phyloP scores from a whole-genome alignment of 1,140 invertebrate species.

The Drosophila equinoxialis region DNA sequence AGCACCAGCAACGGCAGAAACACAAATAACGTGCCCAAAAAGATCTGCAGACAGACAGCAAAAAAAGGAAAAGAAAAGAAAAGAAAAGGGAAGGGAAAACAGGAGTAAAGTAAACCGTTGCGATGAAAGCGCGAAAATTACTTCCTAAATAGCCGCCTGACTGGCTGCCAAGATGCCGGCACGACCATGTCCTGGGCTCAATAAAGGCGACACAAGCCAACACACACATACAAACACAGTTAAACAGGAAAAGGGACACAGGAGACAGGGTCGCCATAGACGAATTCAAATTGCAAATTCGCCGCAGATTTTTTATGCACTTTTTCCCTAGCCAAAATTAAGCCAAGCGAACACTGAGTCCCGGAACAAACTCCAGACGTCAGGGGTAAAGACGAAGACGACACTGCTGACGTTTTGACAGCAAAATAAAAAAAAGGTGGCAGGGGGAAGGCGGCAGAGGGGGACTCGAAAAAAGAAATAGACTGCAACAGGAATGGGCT shows the following conservation, averaged over 20 bases:
- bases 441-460: slow-evolving; percentile 7
- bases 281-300: slow-evolving; percentile 79
- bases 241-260: slow-evolving; percentile 30
- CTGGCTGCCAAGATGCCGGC: slow-evolving; percentile 71
- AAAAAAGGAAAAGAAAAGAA: slow-evolving; percentile 1
- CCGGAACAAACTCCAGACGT: slow-evolving; percentile 68
- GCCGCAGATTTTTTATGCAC: slow-evolving; percentile 79
- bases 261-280: slow-evolving; percentile 36
- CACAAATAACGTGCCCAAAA: slow-evolving; percentile 74
- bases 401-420: slow-evolving; percentile 72
- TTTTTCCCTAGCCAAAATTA: slow-evolving; percentile 77
- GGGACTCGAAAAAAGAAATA: slow-evolving; percentile 5
- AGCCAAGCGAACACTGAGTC: slow-evolving; percentile 67
- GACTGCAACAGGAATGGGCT: slow-evolving; percentile 24
- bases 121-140: slow-evolving; percentile 79
- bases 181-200: slow-evolving; percentile 67
- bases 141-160: slow-evolving; percentile 80
- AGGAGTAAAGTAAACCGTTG: slow-evolving; percentile 52
- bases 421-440: slow-evolving; percentile 59
- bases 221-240: slow-evolving; percentile 14
- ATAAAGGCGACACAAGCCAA: slow-evolving; percentile 64
- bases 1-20: slow-evolving; percentile 36
- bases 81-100: slow-evolving; percentile 20
- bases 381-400: slow-evolving; percentile 32
- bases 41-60: slow-evolving; percentile 62